phyloP scores from a whole-genome alignment of 2,797 vertebrate genomes.

The Morelia viridis region DNA sequence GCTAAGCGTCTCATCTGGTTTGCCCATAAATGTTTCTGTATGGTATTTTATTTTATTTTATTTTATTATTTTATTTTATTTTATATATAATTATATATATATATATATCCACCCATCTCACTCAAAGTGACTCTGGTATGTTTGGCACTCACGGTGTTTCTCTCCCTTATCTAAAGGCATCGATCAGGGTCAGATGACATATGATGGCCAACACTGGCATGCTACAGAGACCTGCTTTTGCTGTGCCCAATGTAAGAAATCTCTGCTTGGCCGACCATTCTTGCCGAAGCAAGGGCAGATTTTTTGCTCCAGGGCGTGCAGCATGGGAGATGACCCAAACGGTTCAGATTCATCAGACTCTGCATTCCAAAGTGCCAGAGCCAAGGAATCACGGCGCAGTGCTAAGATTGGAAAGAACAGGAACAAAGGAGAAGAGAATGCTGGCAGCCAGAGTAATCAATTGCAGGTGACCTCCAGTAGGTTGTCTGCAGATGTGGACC shows the following conservation, averaged over 20 bases:
- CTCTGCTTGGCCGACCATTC: conserved; percentile 93
- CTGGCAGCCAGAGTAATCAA: conserved; percentile 74
- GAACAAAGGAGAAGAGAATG: conserved; percentile 75
- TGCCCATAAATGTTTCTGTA: neutral
- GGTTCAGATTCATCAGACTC: conserved; percentile 96
- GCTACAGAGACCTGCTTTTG: conserved; percentile 96
- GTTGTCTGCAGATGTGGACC: conserved; percentile 91
- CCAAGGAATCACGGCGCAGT: conserved; percentile 90
- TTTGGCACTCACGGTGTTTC: neutral
- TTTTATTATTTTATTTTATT: too few relatives aligned
- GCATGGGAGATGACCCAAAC: conserved; percentile 88
- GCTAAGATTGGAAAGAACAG: conserved; percentile 88
- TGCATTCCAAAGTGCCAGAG: conserved; percentile 92
- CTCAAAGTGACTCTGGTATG: too few relatives aligned
- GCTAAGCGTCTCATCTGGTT: neutral
- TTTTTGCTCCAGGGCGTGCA: conserved; percentile 96
- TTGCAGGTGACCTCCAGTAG: conserved; percentile 82
- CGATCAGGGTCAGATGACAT: conserved; percentile 99
- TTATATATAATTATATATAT: too few relatives aligned
- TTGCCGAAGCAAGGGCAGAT: conserved; percentile 98
- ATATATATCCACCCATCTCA: too few relatives aligned
- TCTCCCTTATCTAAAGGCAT: conserved; percentile 80
- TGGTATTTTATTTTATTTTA: neutral
- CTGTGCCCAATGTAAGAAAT: conserved; percentile 95
- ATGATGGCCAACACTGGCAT: conserved; percentile 98